Conservation (phyloP, 1,140 invertebrate genomes). For the Pararge aegeria region DNA sequence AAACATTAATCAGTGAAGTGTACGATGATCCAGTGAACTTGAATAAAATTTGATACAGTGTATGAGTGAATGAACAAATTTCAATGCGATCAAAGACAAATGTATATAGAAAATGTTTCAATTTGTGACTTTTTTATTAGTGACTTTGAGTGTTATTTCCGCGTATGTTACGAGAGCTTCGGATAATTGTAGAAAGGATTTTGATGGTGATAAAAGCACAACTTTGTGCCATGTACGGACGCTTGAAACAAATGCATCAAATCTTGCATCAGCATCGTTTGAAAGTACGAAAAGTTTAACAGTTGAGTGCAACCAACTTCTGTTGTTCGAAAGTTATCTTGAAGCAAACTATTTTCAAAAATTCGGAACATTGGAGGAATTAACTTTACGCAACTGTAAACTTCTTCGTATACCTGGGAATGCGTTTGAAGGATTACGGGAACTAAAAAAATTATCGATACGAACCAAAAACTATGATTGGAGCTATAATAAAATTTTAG, state of each 20-base stretch:
- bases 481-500: constrained; percentile 85
- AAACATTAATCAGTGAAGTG: constrained; percentile 64
- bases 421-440: constrained; percentile 87
- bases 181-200: constrained; percentile 56
- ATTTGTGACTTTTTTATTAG: constrained; percentile 71
- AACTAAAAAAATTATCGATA: constrained; percentile 87
- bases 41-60: constrained; percentile 34
- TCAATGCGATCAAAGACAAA: constrained; percentile 53
- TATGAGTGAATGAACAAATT: constrained; percentile 40
- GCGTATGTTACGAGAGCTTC: constrained; percentile 59
- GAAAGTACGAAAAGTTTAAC: constrained; percentile 86
- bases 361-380: constrained; percentile 86
- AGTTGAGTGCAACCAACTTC: constrained; percentile 88
- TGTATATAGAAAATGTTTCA: constrained; percentile 75
- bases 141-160: constrained; percentile 69
- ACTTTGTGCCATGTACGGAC: constrained; percentile 86
- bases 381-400: constrained; percentile 89
- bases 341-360: constrained; percentile 87
- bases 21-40: constrained; percentile 43
- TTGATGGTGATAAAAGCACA: constrained; percentile 58
- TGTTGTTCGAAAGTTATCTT: constrained; percentile 90
- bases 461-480: constrained; percentile 89
- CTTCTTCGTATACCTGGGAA: constrained; percentile 87
- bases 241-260: constrained; percentile 84
- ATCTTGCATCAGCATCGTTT: constrained; percentile 77